phyloP scores from a whole-genome alignment of 2,113 vertebrate species.

The Hippocampus barbouri region DNA sequence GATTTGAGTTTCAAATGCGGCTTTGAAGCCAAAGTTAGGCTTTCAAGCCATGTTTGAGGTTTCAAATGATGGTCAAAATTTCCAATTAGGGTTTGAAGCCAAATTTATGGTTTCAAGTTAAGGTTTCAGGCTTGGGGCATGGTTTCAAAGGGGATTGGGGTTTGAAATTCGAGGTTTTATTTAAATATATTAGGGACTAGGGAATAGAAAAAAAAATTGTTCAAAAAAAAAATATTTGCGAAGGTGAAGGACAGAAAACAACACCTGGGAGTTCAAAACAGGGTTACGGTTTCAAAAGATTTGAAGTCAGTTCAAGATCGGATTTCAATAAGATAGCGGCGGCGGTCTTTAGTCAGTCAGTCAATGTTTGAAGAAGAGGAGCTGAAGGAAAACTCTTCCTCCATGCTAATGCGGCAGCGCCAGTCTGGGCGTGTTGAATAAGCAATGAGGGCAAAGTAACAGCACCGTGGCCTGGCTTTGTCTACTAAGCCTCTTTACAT shows the following conservation, averaged over 20 bases:
- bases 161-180: too few species aligned
- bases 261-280: not conserved
- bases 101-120: too few species aligned
- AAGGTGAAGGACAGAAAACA: too few species aligned
- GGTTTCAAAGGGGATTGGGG: too few species aligned
- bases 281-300: not conserved
- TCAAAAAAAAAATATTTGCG: too few species aligned
- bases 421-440: not conserved
- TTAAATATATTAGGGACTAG: too few species aligned
- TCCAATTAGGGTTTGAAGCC: too few species aligned
- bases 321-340: not conserved
- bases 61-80: too few species aligned
- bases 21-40: not conserved
- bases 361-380: not conserved
- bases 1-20: not conserved
- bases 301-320: too few species aligned
- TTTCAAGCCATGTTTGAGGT: not conserved
- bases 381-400: not conserved
- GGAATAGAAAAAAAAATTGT: too few species aligned
- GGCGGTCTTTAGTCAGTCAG: not conserved
- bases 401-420: not conserved
- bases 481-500: slow-evolving; percentile 1
- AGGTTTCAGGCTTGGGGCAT: too few species aligned
- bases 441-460: not conserved
- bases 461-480: slow-evolving; percentile 1